Base-by-base conservation (phyloP, 2,797 vertebrate species). In the Neostethus bicornis region DNA sequence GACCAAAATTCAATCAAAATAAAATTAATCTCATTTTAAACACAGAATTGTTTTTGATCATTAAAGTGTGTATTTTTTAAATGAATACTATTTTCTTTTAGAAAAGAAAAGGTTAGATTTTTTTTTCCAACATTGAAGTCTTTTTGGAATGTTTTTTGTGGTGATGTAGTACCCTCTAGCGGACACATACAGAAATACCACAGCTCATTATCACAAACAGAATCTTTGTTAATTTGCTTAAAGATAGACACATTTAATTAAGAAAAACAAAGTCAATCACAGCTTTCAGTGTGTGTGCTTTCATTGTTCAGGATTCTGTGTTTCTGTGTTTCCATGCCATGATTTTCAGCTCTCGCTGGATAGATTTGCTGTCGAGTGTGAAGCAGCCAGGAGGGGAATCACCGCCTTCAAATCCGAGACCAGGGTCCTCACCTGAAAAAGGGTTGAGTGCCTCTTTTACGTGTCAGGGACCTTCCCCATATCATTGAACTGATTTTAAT, bases 81-180 rank as follows among this genome's bases (percentile, higher is more conserved):
- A n/a, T n/a, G n/a, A n/a, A n/a, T n/a, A n/a, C n/a, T n/a, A n/a
- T n/a, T n/a, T n/a, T n/a, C n/a, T n/a, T n/a, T n/a, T n/a, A n/a
- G n/a, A n/a, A n/a, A n/a, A n/a, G n/a, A n/a, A n/a, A n/a, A n/a
- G n/a, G n/a, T n/a, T n/a, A n/a, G n/a, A n/a, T n/a, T n/a, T n/a
- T n/a, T n/a, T n/a, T n/a, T n/a, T n/a, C n/a, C n/a, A n/a, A n/a
- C n/a, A n/a, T n/a, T n/a, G n/a, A n/a, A 28, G 1, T 31, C 2
- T 5, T 10, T 29, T 16, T 17, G 38, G 23, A 3, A 0, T 14
- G 29, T 46, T 28, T 78, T 81, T 59, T 7, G 37, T 73, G 24
- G 81, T 79, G 51, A 24, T 61, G 75, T 76, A 34, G 81, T 87
- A 68, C 86, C 57, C 86, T 87, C 88, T 90, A 71, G 77, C 88